phyloP scores from a whole-genome alignment of 1,140 invertebrate species.

The Heliconius hermathena region DNA sequence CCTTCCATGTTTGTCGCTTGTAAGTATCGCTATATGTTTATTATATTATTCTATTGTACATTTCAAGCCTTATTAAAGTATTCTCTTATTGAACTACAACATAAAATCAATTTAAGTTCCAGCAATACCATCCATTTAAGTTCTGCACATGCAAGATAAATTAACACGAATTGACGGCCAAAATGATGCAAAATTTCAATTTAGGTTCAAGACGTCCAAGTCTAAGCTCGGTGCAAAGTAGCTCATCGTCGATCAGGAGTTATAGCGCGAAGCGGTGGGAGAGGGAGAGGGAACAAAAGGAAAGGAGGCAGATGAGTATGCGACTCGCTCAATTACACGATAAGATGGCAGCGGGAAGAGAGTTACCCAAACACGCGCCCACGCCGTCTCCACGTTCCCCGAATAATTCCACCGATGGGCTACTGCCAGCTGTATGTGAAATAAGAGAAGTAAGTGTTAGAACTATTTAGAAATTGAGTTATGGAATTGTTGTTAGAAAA shows the following conservation, averaged over 20 bases:
- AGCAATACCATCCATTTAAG: neutral
- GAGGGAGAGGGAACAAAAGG: constrained; percentile 89
- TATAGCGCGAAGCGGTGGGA: constrained; percentile 90
- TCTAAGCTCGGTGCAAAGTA: constrained; percentile 90
- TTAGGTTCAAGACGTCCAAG: constrained; percentile 91
- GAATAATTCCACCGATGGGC: constrained; percentile 88
- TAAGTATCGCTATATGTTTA: constrained; percentile 17
- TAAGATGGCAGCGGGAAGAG: constrained; percentile 75
- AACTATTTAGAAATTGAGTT: no score
- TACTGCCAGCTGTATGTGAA: constrained; percentile 87
- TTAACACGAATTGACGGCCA: neutral
- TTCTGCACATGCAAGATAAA: neutral
- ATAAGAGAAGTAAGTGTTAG: constrained; percentile 83
- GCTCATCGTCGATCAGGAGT: constrained; percentile 89
- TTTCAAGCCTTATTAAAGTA: neutral
- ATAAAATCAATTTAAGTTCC: neutral
- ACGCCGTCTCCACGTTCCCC: constrained; percentile 89
- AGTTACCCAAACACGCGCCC: constrained; percentile 80
- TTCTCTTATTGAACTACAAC: neutral
- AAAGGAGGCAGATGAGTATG: constrained; percentile 87
- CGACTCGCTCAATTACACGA: constrained; percentile 85
- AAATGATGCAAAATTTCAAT: constrained; percentile 26
- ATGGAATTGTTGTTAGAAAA: no score
- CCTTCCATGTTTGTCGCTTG: constrained; percentile 34
- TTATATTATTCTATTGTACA: neutral